These are phyloP conservation scores for Lagocephalus sceleratus DNA, from an alignment of 2,797 vertebrate genomes.

Conservation along the genomic window DNA sequence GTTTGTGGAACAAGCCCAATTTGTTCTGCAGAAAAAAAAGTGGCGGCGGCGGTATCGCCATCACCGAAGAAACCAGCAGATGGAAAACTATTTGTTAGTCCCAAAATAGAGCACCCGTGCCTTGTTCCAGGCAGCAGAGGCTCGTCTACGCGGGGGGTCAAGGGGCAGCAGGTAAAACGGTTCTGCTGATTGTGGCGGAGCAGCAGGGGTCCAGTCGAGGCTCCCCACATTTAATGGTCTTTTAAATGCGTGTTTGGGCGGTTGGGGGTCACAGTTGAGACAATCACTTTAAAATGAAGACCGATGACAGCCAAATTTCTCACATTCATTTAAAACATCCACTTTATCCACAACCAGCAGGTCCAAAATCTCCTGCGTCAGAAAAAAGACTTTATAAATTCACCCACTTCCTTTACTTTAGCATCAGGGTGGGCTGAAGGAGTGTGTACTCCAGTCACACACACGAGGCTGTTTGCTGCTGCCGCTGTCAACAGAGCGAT, in stretches of 20 bases:
- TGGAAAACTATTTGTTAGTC: conserved; percentile 45
- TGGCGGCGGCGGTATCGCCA: conserved; percentile 7
- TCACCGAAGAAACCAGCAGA: conserved; percentile 25
- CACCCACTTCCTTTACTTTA: too few species aligned
- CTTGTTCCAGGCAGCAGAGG: conserved; percentile 23
- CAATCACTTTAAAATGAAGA: too few species aligned
- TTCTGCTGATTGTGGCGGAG: too few species aligned
- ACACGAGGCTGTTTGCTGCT: not conserved
- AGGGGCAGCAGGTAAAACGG: conserved; percentile 12
- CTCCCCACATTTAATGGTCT: conserved; percentile 23
- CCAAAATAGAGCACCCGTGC: conserved; percentile 26
- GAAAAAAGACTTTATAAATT: too few species aligned
- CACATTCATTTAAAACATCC: not conserved
- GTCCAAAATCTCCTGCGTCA: too few species aligned
- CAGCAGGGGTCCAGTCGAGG: too few species aligned
- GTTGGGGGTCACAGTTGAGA: not conserved
- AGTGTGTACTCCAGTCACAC: too few species aligned
- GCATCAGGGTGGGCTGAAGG: too few species aligned
- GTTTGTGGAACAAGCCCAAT: conserved; percentile 37
- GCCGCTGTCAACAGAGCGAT: not conserved
- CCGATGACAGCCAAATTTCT: too few species aligned
- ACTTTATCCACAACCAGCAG: too few species aligned
- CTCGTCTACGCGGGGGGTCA: conserved; percentile 21
- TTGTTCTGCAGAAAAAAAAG: conserved; percentile 11
- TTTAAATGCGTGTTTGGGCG: conserved; percentile 12